Base-by-base conservation (phyloP, 2,797 vertebrate genomes). In the Falco columbarius region DNA sequence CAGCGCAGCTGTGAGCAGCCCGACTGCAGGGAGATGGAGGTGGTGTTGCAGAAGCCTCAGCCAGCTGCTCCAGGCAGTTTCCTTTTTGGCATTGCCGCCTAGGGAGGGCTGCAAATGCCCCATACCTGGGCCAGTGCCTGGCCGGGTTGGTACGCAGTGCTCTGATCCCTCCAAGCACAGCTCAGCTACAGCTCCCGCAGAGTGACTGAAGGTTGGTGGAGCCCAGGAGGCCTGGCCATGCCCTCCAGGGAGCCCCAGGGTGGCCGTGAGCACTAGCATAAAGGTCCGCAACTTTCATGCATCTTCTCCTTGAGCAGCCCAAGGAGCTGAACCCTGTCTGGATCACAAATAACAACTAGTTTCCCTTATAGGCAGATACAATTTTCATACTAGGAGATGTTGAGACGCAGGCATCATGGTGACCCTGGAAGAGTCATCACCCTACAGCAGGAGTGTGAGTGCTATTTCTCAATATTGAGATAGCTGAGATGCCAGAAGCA, bases 1-100 rank as follows among this genome's bases (percentile, higher is more conserved):
- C 0, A 2, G 52, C 0, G 0, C 32, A 36, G 58, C 79, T 67
- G 73, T 11, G 32, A 70, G 76, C 32, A 74, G 36, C 24, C 40
- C 14, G 36, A 12, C 27, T 19, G 40, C 1, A 0, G 30, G 62
- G 26, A 56, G 47, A 14, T 0, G 4, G n/a, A 29, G 61, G 9
- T 70, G 52, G 12, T 55, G 47, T 23, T n/a, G 36, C 47, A 56
- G 79, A 7, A 76, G 22, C 32, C 46, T 75, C 62, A 38, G 34
- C 36, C 2, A 1, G 19, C 66, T 46, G 42, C 47, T 85, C 34
- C 18, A 2, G 30, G 49, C 20, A 30, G 42, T n/a, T 81, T 59
- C 14, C 14, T 40, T 17, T 80, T 40, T 65, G 61, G 44, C 4
- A 4, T 9, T 90, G 22, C 6, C 10, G 22, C n/a, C 19, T 8